phyloP scores from a whole-genome alignment of 1,140 invertebrate genomes.

The Drosophila tropicalis region DNA sequence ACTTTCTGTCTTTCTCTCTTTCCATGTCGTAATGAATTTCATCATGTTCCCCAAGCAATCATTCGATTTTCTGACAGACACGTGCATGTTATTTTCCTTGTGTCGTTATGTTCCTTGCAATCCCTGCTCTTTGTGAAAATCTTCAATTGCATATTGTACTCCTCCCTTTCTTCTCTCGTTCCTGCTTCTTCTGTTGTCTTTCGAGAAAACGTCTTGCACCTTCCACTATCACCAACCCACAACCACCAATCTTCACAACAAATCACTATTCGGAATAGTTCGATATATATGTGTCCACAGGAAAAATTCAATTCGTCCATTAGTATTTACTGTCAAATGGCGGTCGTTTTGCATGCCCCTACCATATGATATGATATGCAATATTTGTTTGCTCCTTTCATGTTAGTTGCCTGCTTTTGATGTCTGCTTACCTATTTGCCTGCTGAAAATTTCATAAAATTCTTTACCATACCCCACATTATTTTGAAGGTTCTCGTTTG shows the following conservation, averaged over 20 bases:
- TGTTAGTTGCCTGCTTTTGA: slow-evolving; percentile 71
- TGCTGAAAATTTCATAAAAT: slow-evolving; percentile 61
- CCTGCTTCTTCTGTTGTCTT: slow-evolving; percentile 57
- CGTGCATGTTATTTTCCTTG: slow-evolving; percentile 56
- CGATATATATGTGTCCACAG: slow-evolving; percentile 36
- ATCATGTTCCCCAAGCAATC: slow-evolving; percentile 51
- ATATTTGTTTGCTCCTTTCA: slow-evolving; percentile 44
- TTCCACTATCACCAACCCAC: slow-evolving; percentile 35
- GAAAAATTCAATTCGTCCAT: slow-evolving; percentile 28
- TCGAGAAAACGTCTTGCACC: slow-evolving; percentile 56
- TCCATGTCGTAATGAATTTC: slow-evolving; percentile 46
- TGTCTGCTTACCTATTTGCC: slow-evolving; percentile 59
- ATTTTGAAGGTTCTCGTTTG: slow-evolving; percentile 51
- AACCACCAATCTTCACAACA: slow-evolving; percentile 38
- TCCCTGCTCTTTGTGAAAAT: slow-evolving; percentile 50
- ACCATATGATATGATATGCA: slow-evolving; percentile 35
- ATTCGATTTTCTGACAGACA: slow-evolving; percentile 50
- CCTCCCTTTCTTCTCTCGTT: slow-evolving; percentile 31
- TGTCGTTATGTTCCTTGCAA: slow-evolving; percentile 49
- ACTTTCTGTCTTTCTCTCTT: slow-evolving; percentile 36
- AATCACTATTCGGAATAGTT: slow-evolving; percentile 44
- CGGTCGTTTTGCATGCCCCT: slow-evolving; percentile 43
- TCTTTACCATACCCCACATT: slow-evolving; percentile 43
- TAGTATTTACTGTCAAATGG: slow-evolving; percentile 16
- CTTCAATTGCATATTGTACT: slow-evolving; percentile 50